phyloP scores from a whole-genome alignment of 2,888 invertebrate species.

The Griposia aprilina region DNA sequence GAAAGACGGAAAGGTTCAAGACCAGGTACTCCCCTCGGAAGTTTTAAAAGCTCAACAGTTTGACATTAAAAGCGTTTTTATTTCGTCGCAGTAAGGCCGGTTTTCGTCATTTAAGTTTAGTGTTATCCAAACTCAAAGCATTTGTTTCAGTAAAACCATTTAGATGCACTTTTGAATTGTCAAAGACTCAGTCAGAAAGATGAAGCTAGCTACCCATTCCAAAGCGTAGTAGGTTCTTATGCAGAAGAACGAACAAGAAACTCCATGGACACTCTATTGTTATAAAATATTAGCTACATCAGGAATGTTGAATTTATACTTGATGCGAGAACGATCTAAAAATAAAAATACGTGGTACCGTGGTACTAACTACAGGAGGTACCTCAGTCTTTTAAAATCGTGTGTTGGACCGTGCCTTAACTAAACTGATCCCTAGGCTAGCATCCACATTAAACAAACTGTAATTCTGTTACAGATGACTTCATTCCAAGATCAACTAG shows the following conservation, averaged over 20 bases:
- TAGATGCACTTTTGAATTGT: background rate
- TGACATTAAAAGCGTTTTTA: slow-evolving; percentile 1
- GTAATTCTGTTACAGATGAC: slow-evolving; percentile 79
- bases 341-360: too few species aligned
- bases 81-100: background rate
- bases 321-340: background rate
- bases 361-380: background rate
- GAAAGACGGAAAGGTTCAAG: slow-evolving; percentile 73
- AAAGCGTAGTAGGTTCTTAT: background rate
- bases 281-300: background rate
- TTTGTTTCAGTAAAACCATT: background rate
- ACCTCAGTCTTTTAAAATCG: background rate
- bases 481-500: slow-evolving; percentile 87
- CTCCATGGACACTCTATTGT: background rate
- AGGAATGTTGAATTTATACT: background rate
- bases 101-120: background rate
- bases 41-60: background rate
- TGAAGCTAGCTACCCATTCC: background rate
- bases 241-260: background rate
- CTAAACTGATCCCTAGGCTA: background rate
- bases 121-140: background rate
- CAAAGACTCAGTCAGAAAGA: background rate
- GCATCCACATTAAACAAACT: background rate
- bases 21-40: slow-evolving; percentile 72
- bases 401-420: background rate